Conservation (phyloP, 2,797 vertebrate genomes). For the Neoniphon sammara region DNA sequence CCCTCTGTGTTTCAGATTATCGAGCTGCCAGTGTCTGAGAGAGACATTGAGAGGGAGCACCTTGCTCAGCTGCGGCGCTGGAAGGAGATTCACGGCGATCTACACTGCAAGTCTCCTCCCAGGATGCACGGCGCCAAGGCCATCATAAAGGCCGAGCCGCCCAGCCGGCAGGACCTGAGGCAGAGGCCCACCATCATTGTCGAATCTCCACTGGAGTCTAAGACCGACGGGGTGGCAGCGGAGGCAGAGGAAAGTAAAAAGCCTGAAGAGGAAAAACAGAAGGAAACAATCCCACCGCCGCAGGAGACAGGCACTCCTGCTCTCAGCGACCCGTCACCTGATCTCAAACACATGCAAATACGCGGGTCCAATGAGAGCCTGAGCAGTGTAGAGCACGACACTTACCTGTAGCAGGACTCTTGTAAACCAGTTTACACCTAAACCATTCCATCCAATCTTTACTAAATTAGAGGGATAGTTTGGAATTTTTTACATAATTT, state of each 20-base stretch:
- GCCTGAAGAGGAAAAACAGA: conserved; percentile 36
- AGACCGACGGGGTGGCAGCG: conserved; percentile 9
- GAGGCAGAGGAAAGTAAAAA: conserved; percentile 34
- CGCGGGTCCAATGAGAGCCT: conserved; percentile 89
- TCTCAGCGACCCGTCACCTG: conserved; percentile 41
- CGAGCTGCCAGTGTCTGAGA: conserved; percentile 89
- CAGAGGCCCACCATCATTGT: conserved; percentile 91
- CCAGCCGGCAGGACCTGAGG: conserved; percentile 83
- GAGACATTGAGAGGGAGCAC: conserved; percentile 95
- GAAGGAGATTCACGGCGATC: conserved; percentile 91
- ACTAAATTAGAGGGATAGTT: neutral
- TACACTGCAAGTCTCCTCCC: conserved; percentile 88
- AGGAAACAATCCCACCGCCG: conserved; percentile 22
- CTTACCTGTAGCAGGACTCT: conserved; percentile 88
- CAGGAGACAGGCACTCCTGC: conserved; percentile 53
- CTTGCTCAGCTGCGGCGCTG: conserved; percentile 90
- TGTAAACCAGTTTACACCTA: conserved; percentile 21
- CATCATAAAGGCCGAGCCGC: conserved; percentile 90
- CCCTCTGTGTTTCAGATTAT: conserved; percentile 81
- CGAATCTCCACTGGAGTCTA: conserved; percentile 49
- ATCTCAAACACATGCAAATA: conserved; percentile 46
- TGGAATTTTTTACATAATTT: too few species aligned
- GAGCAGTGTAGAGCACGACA: conserved; percentile 91
- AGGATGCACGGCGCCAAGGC: conserved; percentile 96
- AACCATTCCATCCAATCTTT: conserved; percentile 19